Base-by-base conservation (phyloP, 2,113 vertebrate species). In the Gopherus flavomarginatus region DNA sequence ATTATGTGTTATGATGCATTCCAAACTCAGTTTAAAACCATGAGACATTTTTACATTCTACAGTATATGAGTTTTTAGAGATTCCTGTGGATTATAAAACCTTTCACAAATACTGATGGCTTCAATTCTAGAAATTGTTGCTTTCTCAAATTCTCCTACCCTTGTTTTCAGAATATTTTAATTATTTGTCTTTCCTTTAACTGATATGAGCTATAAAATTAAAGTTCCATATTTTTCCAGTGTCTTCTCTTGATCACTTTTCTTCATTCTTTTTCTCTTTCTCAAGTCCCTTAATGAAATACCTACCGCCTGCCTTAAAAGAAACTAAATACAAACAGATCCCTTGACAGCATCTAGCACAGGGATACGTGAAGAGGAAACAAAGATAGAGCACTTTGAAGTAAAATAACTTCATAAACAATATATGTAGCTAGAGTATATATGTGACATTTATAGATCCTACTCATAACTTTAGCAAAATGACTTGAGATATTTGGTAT, bases 211-310 rank as follows among this genome's bases (percentile, higher is more conserved):
- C 53, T 85, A 82, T 83, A 90, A 88, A 80, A 95, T 92, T 94
- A 93, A 80, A 90, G 75, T 86, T 97, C 49, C 86, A 6, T 38
- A 22, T 81, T 97, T 95, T 47, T 47, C 53, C 22, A 42, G 19
- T 89, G 62, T 94, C 52, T 94, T 27, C 54, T 80, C n/a, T 85
- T 94, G 92, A 79, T 90, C 91, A 52, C 88, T 93, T 89, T 93
- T 79, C 38, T 95, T 94, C 93, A 59, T 95, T 93, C 85, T 94
- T 85, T 96, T 53, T 87, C 5, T 5, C 53, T 57, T 95, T 88
- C 90, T 92, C 95, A 94, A 95, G 92, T 92, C 92, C 27, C 57
- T 95, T 94, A 94, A 50, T 96, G 89, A 94, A 97, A 97, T 96
- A 92, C 83, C 88, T 87, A 92, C 42, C 62, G 81, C 6, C 9